phyloP scores from a whole-genome alignment of 2,113 vertebrate species.

The Notarius lentiginosus region DNA sequence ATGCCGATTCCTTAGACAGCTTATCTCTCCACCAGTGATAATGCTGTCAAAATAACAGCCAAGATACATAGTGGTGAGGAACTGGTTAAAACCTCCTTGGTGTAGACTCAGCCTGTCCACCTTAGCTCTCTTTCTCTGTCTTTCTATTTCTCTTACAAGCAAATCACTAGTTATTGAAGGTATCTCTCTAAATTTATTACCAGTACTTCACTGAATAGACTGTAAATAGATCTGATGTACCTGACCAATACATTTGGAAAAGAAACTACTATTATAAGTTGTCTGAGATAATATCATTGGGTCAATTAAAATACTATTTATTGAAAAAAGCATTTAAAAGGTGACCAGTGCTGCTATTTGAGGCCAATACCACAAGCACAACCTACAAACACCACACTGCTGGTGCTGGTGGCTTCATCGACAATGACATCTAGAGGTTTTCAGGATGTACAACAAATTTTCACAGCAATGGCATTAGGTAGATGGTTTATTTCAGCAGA shows the following conservation, averaged over 20 bases:
- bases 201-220: not conserved
- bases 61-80: slow-evolving; percentile 75
- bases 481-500: not conserved
- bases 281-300: too few relatives aligned
- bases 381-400: not conserved
- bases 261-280: not conserved
- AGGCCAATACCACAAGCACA: not conserved
- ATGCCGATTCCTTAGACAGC: slow-evolving; percentile 74
- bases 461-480: not conserved
- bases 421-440: slow-evolving; percentile 38
- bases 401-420: not conserved
- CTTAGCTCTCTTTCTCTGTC: slow-evolving; percentile 21
- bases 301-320: too few relatives aligned
- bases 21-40: slow-evolving; percentile 75
- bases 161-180: not conserved
- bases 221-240: not conserved
- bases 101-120: slow-evolving; percentile 47
- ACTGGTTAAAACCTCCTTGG: slow-evolving; percentile 68
- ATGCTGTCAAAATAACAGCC: slow-evolving; percentile 78
- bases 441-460: not conserved
- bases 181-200: not conserved
- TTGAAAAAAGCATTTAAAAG: not conserved
- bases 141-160: not conserved
- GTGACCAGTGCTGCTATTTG: not conserved
- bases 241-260: not conserved